phyloP scores from a whole-genome alignment of 2,797 vertebrate genomes.

The Pipistrellus nathusii region DNA sequence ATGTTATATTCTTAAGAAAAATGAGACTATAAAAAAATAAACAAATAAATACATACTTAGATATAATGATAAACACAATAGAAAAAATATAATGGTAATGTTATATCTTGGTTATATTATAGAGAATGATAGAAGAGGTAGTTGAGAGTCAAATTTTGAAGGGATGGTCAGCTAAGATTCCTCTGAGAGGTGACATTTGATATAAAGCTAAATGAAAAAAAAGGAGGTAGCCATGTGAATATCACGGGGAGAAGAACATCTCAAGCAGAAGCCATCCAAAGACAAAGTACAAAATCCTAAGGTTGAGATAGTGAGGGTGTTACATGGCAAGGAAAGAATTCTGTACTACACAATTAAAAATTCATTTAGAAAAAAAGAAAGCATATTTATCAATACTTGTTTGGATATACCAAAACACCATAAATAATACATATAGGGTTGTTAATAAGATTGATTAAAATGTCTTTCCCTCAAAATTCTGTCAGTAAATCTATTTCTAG shows the following conservation, averaged over 20 bases:
- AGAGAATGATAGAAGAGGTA: background rate
- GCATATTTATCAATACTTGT: background rate
- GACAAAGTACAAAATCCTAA: background rate
- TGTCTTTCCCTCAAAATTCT: background rate
- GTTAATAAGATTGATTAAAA: background rate
- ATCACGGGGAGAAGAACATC: background rate
- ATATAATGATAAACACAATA: background rate
- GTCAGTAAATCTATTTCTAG: background rate
- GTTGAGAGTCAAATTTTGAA: background rate
- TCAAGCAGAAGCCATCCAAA: background rate
- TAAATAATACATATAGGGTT: background rate
- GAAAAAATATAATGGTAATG: background rate
- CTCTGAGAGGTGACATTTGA: background rate
- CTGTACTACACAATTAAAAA: background rate
- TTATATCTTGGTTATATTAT: background rate
- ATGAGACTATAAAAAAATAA: background rate
- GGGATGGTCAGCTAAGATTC: background rate
- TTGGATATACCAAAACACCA: background rate
- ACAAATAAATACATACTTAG: background rate
- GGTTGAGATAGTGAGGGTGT: rapidly evolving
- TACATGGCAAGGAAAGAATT: background rate
- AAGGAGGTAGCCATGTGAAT: background rate
- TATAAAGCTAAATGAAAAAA: background rate
- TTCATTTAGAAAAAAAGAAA: background rate
- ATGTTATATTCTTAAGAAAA: background rate